phyloP scores from a whole-genome alignment of 2,113 vertebrate genomes.

The Myrmecophaga tridactyla region DNA sequence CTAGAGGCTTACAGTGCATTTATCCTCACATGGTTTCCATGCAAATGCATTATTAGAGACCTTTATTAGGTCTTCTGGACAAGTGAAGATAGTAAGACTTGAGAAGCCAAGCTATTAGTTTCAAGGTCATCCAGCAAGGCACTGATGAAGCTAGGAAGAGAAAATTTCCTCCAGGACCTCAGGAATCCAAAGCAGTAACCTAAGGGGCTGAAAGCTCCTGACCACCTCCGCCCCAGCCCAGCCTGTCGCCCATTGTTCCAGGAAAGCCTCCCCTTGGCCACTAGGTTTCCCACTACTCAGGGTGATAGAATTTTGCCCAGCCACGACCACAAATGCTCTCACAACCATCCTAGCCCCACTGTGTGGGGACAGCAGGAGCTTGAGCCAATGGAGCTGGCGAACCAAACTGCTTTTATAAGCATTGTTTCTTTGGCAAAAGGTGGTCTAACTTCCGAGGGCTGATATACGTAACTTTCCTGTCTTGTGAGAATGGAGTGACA shows the following conservation, averaged over 20 bases:
- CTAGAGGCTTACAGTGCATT: too few species aligned
- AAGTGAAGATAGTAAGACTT: not conserved
- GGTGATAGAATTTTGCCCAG: not conserved
- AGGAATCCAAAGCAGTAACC: not conserved
- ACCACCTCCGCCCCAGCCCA: too few species aligned
- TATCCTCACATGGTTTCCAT: not conserved
- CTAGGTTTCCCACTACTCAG: not conserved
- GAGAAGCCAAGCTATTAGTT: not conserved
- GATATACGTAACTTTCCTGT: not conserved
- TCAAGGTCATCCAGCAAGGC: not conserved
- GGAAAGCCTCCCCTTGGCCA: not conserved
- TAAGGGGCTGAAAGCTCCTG: not conserved
- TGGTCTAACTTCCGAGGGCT: not conserved
- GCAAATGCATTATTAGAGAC: not conserved
- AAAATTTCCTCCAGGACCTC: not conserved
- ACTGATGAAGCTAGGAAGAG: not conserved
- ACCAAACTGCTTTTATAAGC: not conserved
- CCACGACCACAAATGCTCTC: not conserved
- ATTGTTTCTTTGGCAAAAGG: not conserved
- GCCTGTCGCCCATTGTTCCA: not conserved
- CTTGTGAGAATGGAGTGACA: not conserved
- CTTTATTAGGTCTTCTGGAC: not conserved
- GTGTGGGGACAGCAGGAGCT: not conserved
- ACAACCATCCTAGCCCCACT: not conserved
- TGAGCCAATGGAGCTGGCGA: not conserved